Percentiles rank a stretch among this genome's conserved stretches.
Evolutionary conservation across 2,888 invertebrate species (phyloP).

Genomic region (Tryphoninae sp.): DNA sequence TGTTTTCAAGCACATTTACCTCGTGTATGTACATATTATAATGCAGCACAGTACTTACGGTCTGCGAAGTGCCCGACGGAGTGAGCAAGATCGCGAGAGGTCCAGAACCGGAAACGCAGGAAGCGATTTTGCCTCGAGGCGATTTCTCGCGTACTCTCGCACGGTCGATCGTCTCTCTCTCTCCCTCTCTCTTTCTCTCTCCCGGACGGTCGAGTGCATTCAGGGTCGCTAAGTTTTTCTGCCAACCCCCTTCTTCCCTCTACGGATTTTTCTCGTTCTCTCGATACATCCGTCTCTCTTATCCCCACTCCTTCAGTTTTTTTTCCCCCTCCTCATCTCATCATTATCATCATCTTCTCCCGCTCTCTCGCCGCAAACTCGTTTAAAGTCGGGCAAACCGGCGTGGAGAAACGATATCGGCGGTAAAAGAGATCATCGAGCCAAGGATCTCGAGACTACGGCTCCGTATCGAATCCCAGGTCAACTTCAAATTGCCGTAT

Average conservation of each 20-base stretch:
- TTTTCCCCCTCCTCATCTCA: conserved; percentile 6
- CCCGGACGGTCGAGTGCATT: conserved; percentile 30
- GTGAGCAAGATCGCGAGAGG: conserved; percentile 43
- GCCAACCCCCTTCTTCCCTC: conserved; percentile 10
- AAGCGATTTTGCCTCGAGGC: conserved; percentile 64
- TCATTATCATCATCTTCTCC: conserved; percentile 39
- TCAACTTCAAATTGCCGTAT: neutral
- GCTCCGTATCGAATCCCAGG: neutral
- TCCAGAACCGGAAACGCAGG: conserved; percentile 68
- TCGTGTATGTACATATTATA: conserved; percentile 17
- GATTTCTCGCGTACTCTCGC: conserved; percentile 40
- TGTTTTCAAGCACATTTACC: conserved; percentile 43
- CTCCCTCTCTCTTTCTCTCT: neutral
- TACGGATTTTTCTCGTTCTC: conserved; percentile 4
- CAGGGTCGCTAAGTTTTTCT: conserved; percentile 57
- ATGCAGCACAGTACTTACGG: neutral
- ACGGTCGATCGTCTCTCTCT: conserved; percentile 38
- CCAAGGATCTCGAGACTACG: neutral
- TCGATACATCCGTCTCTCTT: conserved; percentile 21
- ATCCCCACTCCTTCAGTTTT: neutral
- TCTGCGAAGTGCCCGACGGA: conserved; percentile 19
- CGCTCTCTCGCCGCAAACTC: conserved; percentile 50
- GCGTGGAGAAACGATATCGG: conserved; percentile 25
- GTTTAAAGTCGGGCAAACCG: conserved; percentile 61
- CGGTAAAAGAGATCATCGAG: conserved; percentile 13